phyloP scores from a whole-genome alignment of 2,797 vertebrate species.

The Cuculus canorus region DNA sequence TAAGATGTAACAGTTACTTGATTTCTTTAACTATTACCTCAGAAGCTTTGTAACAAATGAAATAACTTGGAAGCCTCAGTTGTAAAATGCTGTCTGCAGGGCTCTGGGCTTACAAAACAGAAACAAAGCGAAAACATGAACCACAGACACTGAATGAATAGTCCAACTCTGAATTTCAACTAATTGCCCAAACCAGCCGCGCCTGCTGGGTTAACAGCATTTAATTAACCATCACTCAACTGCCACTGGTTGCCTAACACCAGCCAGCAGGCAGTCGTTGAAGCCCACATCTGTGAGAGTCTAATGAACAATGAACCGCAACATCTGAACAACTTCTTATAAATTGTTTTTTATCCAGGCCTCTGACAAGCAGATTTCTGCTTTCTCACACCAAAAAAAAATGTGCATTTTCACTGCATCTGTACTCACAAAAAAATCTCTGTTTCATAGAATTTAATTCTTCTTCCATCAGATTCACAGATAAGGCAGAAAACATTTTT shows the following conservation, averaged over 20 bases:
- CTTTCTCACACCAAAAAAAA: background rate
- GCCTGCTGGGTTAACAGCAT: constrained; percentile 6
- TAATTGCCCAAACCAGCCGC: constrained; percentile 25
- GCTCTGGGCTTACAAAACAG: background rate
- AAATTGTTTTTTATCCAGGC: background rate
- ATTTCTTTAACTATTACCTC: background rate
- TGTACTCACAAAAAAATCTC: background rate
- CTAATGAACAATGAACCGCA: background rate
- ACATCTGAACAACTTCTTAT: background rate
- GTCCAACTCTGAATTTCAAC: background rate
- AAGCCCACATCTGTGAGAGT: background rate
- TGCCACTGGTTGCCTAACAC: constrained; percentile 33
- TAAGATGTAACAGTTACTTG: background rate
- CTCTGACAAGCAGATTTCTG: background rate
- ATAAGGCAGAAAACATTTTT: background rate
- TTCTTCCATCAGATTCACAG: background rate
- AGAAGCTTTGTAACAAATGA: background rate
- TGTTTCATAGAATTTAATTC: background rate
- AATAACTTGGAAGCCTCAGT: background rate
- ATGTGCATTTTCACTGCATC: background rate
- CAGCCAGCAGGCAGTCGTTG: background rate
- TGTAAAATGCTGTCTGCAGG: background rate
- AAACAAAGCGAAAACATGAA: background rate
- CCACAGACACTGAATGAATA: background rate
- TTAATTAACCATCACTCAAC: constrained; percentile 14